phyloP scores from a whole-genome alignment of 2,113 vertebrate genomes.

The Cynocephalus volans region DNA sequence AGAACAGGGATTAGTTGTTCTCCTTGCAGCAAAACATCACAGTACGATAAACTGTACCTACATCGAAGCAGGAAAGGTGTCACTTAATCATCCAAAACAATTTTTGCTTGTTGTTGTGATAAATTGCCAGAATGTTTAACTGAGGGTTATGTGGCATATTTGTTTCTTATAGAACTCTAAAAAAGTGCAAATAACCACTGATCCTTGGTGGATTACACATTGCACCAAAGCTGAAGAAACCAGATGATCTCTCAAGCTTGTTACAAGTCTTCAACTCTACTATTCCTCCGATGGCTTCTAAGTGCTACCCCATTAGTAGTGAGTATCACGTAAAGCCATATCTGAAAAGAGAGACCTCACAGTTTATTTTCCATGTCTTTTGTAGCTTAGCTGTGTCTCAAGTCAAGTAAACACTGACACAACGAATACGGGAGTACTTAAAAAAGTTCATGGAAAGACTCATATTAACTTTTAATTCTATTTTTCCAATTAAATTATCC shows the following conservation, averaged over 20 bases:
- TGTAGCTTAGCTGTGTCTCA: slow-evolving; percentile 19
- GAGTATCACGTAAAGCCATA: not conserved
- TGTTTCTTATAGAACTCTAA: not conserved
- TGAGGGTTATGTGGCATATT: not conserved
- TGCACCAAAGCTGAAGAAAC: slow-evolving; percentile 1
- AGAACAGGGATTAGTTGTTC: slow-evolving; percentile 13
- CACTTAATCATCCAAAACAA: slow-evolving; percentile 44
- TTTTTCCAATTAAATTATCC: not conserved
- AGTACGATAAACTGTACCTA: not conserved
- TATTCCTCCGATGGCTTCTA: slow-evolving; percentile 33
- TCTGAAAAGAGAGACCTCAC: not conserved
- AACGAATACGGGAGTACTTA: not conserved
- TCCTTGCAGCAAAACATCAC: not conserved
- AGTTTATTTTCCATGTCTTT: slow-evolving; percentile 22
- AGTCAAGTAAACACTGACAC: slow-evolving; percentile 7
- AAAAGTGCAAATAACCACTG: not conserved
- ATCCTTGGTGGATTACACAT: not conserved
- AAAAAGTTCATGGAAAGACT: too few species aligned
- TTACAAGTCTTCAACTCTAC: not conserved
- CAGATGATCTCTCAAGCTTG: not conserved
- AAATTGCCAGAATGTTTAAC: not conserved
- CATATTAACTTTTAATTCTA: too few species aligned
- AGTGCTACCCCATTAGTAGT: not conserved
- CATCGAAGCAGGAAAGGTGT: not conserved
- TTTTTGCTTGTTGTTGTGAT: slow-evolving; percentile 21